Conservation (phyloP, 1,140 invertebrate genomes). For the Lordiphosa mommai region DNA sequence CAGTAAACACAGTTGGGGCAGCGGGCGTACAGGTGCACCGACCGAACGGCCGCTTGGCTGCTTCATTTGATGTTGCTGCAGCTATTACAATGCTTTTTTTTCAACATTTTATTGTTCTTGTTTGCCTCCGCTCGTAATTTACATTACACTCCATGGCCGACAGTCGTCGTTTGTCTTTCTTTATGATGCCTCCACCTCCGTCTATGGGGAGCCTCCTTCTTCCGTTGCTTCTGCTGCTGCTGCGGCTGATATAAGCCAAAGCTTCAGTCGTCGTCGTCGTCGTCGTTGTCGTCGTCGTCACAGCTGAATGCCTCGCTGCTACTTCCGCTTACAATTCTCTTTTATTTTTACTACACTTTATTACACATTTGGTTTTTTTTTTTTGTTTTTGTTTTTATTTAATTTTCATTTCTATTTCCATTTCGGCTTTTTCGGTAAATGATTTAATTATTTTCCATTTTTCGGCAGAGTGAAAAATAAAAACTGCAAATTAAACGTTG, state of each 20-base stretch:
- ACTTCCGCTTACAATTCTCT: slow-evolving; percentile 71
- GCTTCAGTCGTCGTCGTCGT: slow-evolving; percentile 16
- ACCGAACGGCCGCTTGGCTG: slow-evolving; percentile 30
- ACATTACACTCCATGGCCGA: slow-evolving; percentile 52
- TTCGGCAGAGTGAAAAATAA: slow-evolving; percentile 21
- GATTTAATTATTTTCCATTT: slow-evolving; percentile 63
- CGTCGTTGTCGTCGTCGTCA: slow-evolving; percentile 40
- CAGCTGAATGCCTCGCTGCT: slow-evolving; percentile 66
- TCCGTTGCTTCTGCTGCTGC: slow-evolving; percentile 16
- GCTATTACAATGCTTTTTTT: slow-evolving; percentile 36
- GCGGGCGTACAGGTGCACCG: slow-evolving; percentile 44
- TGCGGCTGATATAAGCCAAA: slow-evolving; percentile 41
- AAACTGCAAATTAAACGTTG: slow-evolving; percentile 62
- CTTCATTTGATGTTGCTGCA: slow-evolving; percentile 42
- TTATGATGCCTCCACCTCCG: slow-evolving; percentile 38
- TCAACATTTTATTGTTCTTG: slow-evolving; percentile 58
- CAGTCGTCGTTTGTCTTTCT: slow-evolving; percentile 61
- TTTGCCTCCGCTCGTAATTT: slow-evolving; percentile 62
- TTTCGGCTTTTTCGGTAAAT: slow-evolving; percentile 42
- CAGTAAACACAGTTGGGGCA: slow-evolving; percentile 57
- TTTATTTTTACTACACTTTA: slow-evolving; percentile 63
- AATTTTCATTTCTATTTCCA: slow-evolving; percentile 50
- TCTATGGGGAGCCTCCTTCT: slow-evolving; percentile 28
- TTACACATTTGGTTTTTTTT: slow-evolving; percentile 47
- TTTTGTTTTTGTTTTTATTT: slow-evolving; percentile 29